Percentiles rank a stretch among this genome's conserved stretches.
Evolutionary conservation across 2,888 invertebrate species (phyloP).

Genomic region (Trichogramma evanescens): DNA sequence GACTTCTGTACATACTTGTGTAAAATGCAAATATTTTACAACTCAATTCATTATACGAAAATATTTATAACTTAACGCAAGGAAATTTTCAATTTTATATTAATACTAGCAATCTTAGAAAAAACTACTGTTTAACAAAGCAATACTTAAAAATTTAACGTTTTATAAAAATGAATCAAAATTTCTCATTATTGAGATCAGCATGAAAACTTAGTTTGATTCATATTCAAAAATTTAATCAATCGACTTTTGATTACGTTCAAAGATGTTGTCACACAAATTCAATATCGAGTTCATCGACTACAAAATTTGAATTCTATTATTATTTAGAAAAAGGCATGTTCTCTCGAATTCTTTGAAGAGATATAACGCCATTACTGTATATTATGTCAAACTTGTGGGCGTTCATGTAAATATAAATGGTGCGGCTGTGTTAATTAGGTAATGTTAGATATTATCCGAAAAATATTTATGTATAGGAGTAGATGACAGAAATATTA

Average conservation of each 20-base stretch:
- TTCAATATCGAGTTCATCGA: no score
- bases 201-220: conserved; percentile 4
- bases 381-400: no score
- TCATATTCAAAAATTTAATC: conserved; percentile 4
- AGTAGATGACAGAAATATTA: no score
- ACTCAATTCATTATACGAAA: neutral
- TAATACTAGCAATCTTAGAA: conserved; percentile 14
- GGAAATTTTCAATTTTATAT: conserved; percentile 21
- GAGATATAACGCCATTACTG: no score
- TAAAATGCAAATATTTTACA: neutral
- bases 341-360: no score
- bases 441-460: no score
- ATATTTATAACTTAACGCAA: conserved; percentile 16
- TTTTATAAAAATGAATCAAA: neutral
- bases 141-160: conserved; percentile 11
- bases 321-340: no score
- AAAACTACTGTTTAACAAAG: conserved; percentile 8
- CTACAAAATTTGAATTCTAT: no score
- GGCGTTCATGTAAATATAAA: no score
- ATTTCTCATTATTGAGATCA: neutral
- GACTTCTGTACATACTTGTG: conserved; percentile 10
- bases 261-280: no score
- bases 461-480: no score
- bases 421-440: no score
- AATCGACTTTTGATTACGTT: neutral